These are phyloP conservation scores for Muscidifurax raptorellus DNA, from an alignment of 1,140 invertebrate genomes.

Conservation along the genomic window DNA sequence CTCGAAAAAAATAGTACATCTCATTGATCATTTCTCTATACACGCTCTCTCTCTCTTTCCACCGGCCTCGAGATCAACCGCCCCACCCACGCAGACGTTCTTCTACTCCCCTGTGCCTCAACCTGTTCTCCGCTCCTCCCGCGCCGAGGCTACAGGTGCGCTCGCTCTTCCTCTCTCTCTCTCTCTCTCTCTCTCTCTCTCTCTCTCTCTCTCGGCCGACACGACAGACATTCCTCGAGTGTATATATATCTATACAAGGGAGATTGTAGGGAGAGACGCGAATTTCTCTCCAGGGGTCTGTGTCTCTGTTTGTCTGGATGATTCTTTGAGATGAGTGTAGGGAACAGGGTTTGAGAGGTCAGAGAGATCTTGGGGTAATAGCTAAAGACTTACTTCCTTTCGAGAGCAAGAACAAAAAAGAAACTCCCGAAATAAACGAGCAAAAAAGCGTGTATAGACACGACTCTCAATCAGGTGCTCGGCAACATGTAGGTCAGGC, in stretches of 20 bases:
- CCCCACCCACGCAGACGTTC: constrained; percentile 43
- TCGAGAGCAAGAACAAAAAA: background rate
- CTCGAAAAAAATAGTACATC: too few species aligned
- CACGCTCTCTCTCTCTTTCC: too few species aligned
- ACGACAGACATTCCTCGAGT: constrained; percentile 37
- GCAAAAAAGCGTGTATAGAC: background rate
- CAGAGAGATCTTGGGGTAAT: too few species aligned
- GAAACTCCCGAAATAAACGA: too few species aligned
- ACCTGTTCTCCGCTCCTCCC: constrained; percentile 6
- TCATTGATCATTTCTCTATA: too few species aligned
- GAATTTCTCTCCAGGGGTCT: constrained; percentile 35
- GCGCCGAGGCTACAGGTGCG: constrained; percentile 1
- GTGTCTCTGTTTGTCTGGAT: background rate
- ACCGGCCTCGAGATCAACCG: background rate
- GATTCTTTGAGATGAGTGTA: background rate
- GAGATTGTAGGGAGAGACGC: background rate
- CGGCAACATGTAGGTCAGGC: constrained; percentile 2
- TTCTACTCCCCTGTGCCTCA: background rate
- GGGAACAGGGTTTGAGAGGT: background rate
- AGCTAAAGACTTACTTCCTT: too few species aligned
- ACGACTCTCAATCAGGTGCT: background rate
- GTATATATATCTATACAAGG: background rate
- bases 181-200: too few species aligned
- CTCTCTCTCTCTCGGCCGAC: constrained; percentile 10
- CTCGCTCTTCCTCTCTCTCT: constrained; percentile 40